A percentile compares a stretch with the other conserved stretches of the same genome.
Conservation (phyloP, 2,888 invertebrate species). For the Epistrophella euchroma region DNA sequence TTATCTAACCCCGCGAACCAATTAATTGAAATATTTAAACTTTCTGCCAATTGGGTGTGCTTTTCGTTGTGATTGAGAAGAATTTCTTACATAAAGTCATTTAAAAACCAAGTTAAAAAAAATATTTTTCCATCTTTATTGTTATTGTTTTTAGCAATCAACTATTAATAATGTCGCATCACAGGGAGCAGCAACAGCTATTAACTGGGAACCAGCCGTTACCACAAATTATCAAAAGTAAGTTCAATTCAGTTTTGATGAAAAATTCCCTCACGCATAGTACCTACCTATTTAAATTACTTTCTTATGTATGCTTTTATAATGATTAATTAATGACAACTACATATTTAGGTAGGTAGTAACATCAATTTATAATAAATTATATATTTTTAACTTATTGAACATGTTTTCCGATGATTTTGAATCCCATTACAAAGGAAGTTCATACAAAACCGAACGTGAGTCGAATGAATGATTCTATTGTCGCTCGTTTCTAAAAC, state of each 20-base stretch:
- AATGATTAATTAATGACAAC: too few relatives aligned
- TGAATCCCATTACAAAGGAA: not conserved
- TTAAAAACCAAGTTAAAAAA: not conserved
- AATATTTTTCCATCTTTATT: not conserved
- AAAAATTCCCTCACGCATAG: not conserved
- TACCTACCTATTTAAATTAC: not conserved
- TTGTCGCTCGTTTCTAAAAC: slow-evolving; percentile 1
- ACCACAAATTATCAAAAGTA: slow-evolving; percentile 71
- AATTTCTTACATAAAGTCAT: not conserved
- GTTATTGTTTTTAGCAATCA: slow-evolving; percentile 49
- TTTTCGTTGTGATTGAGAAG: not conserved
- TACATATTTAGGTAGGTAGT: too few relatives aligned
- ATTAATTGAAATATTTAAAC: not conserved
- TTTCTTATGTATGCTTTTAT: not conserved
- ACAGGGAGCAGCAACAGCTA: slow-evolving; percentile 69
- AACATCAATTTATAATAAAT: not conserved
- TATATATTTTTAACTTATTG: not conserved
- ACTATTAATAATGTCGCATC: slow-evolving; percentile 58
- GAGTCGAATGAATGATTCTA: slow-evolving; percentile 1
- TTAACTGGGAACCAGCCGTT: slow-evolving; percentile 58
- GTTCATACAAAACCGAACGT: slow-evolving; percentile 4
- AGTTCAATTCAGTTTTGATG: slow-evolving; percentile 25
- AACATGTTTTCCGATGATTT: not conserved
- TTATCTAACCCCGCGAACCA: not conserved
- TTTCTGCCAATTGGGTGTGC: slow-evolving; percentile 7